Conservation (phyloP, 2,113 vertebrate species). For the Psilopsiagon aurifrons region DNA sequence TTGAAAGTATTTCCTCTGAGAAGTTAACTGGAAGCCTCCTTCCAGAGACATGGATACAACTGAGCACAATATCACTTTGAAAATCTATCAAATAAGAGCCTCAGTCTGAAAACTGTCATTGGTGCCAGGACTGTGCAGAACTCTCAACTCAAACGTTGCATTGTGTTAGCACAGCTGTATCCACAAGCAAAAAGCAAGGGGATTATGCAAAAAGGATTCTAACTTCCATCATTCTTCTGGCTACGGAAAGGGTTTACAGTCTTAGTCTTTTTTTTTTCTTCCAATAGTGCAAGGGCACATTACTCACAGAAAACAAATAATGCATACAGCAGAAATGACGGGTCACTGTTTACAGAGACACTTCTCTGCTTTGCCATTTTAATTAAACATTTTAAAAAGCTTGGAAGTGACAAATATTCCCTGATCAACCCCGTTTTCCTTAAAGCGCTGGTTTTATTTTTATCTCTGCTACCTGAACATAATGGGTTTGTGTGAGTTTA, state of each 20-base stretch:
- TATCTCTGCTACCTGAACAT: background rate
- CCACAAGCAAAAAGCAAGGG: slow-evolving; percentile 67
- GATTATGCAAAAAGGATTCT: slow-evolving; percentile 66
- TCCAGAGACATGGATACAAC: slow-evolving; percentile 70
- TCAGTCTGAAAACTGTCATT: slow-evolving; percentile 61
- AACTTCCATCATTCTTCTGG: slow-evolving; percentile 63
- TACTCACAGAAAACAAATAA: background rate
- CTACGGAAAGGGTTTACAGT: slow-evolving; percentile 39
- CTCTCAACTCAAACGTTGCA: slow-evolving; percentile 74
- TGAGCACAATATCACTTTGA: slow-evolving; percentile 75
- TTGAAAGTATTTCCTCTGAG: slow-evolving; percentile 79
- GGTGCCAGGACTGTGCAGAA: slow-evolving; percentile 75
- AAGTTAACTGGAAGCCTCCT: slow-evolving; percentile 69
- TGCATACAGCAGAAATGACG: background rate
- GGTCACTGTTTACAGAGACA: background rate
- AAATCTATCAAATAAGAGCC: slow-evolving; percentile 56
- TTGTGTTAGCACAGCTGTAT: slow-evolving; percentile 82
- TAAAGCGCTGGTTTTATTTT: background rate
- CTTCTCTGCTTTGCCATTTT: background rate
- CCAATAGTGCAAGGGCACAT: background rate
- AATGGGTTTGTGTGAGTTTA: background rate
- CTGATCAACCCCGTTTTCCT: background rate
- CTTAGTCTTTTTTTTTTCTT: background rate
- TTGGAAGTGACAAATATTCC: background rate
- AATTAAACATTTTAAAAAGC: background rate